phyloP scores from a whole-genome alignment of 37 sponge, comb jelly and placozoan species.

The Halichondria panicea region DNA sequence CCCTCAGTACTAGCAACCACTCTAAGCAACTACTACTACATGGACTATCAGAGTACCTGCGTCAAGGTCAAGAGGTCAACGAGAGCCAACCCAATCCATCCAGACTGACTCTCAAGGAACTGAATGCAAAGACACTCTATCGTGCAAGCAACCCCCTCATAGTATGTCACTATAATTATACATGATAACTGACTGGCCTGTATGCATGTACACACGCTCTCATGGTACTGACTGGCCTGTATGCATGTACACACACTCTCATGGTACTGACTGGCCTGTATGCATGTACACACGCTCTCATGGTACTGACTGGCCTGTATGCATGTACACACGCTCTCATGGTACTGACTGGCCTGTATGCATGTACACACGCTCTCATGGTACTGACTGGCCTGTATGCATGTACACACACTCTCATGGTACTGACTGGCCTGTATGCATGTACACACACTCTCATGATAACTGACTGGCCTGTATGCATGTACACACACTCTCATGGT shows the following conservation, averaged over 20 bases:
- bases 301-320: not conserved
- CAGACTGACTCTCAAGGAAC: not conserved
- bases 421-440: too few species aligned
- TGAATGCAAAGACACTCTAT: conserved; percentile 50
- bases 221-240: not conserved
- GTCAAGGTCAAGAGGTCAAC: conserved; percentile 9
- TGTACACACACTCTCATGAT: not conserved
- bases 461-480: not conserved
- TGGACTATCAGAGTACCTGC: conserved; percentile 61
- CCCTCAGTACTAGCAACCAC: conserved; percentile 9
- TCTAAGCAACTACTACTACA: conserved; percentile 46
- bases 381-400: not conserved
- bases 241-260: not conserved
- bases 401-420: not conserved
- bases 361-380: not conserved
- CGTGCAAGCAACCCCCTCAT: conserved; percentile 57
- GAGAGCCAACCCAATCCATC: conserved; percentile 5
- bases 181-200: too few species aligned
- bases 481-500: not conserved
- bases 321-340: not conserved
- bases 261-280: too few species aligned
- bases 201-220: not conserved
- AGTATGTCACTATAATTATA: conserved; percentile 31
- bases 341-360: too few species aligned
- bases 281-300: not conserved